Conservation (phyloP, 1,140 invertebrate genomes). For the Zaprionus lachaisei region DNA sequence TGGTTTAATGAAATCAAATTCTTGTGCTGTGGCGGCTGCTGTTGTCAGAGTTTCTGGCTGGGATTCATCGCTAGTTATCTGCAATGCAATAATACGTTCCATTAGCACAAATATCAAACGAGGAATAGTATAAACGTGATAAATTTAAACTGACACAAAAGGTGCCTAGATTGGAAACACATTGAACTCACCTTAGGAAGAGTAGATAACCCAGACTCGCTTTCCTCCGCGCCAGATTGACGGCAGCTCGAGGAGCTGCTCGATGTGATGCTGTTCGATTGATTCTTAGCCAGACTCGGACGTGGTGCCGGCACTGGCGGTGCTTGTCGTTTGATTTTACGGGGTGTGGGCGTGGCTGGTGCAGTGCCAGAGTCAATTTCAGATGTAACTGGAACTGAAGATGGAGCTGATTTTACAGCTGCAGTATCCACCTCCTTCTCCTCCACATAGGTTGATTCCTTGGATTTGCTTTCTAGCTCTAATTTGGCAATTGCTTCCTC, state of each 20-base stretch:
- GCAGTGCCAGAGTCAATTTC: neutral
- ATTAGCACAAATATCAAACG: neutral
- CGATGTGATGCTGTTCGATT: slow-evolving; percentile 42
- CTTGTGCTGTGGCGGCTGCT: slow-evolving; percentile 8
- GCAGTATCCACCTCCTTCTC: slow-evolving; percentile 59
- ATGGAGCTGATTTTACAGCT: neutral
- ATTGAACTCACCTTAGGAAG: slow-evolving; percentile 71
- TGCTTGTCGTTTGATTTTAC: slow-evolving; percentile 54
- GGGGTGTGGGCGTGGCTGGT: slow-evolving; percentile 36
- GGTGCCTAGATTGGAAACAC: neutral
- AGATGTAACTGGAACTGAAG: neutral
- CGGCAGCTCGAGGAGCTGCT: slow-evolving; percentile 63
- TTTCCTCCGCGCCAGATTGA: slow-evolving; percentile 72
- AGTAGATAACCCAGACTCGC: slow-evolving; percentile 73
- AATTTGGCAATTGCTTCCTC: slow-evolving; percentile 80
- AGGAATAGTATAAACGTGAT: neutral
- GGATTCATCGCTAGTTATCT: slow-evolving; percentile 79
- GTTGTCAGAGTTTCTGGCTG: slow-evolving; percentile 54
- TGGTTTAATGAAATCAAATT: slow-evolving; percentile 67
- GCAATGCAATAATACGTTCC: neutral
- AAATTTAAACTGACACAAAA: neutral
- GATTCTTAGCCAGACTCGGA: slow-evolving; percentile 41
- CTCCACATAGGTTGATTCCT: slow-evolving; percentile 47
- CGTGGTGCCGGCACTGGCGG: slow-evolving; percentile 65
- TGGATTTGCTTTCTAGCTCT: slow-evolving; percentile 52